Evolutionary conservation across 1,140 invertebrate genomes (phyloP).

Genomic region (Drosophila pandora): DNA sequence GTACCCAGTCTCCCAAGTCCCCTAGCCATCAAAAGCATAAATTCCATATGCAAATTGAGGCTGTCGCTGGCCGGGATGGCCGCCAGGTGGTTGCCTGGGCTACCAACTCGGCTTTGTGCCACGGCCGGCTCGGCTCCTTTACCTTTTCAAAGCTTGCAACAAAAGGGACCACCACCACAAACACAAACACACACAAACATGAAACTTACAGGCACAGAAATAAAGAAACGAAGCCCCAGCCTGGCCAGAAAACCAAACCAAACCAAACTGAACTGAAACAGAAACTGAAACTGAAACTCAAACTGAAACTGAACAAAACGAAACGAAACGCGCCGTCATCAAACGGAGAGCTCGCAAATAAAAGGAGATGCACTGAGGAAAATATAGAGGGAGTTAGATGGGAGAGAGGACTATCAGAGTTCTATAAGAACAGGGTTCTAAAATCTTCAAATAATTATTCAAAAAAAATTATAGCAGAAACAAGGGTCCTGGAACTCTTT

Average conservation of each 20-base stretch:
- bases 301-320: neutral
- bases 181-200: neutral
- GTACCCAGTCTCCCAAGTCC: neutral
- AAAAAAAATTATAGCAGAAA: too few species aligned
- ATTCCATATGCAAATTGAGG: constrained; percentile 76
- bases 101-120: constrained; percentile 25
- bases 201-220: constrained; percentile 1
- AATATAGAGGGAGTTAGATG: neutral
- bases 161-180: neutral
- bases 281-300: neutral
- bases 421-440: neutral
- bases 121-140: constrained; percentile 5
- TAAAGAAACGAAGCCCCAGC: constrained; percentile 1
- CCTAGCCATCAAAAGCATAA: constrained; percentile 73
- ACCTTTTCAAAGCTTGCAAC: constrained; percentile 28
- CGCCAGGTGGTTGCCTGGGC: constrained; percentile 8
- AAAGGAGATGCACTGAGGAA: neutral
- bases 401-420: neutral
- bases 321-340: neutral
- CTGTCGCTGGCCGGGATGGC: constrained; percentile 1
- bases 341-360: neutral
- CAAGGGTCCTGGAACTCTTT: too few species aligned
- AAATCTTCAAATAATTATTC: too few species aligned
- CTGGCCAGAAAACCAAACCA: constrained; percentile 9
- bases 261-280: constrained; percentile 7